Conservation (phyloP, 2,888 invertebrate species). For the Sussaba pulchella region DNA sequence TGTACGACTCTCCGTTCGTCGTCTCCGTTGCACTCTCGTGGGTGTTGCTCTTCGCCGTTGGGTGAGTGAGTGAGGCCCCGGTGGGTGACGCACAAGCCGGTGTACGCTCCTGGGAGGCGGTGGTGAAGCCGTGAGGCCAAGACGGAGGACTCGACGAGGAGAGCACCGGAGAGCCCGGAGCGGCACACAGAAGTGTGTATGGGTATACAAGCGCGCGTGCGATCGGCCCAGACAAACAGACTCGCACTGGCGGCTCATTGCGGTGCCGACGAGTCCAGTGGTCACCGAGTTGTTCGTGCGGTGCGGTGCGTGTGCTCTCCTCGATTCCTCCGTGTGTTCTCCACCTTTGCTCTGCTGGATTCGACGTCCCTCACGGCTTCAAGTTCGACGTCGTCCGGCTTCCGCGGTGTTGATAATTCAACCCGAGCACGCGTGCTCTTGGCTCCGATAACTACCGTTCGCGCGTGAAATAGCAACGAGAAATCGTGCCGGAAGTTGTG, state of each 20-base stretch:
- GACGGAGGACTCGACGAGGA: constrained; percentile 72
- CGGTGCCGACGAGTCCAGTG: constrained; percentile 76
- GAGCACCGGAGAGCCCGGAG: constrained; percentile 60
- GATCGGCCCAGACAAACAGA: constrained; percentile 81
- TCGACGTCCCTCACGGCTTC: background rate
- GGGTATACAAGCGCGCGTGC: constrained; percentile 62
- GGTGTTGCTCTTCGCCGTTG: too few relatives aligned
- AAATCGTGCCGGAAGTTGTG: constrained; percentile 56
- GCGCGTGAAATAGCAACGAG: constrained; percentile 6
- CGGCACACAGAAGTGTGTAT: constrained; percentile 63
- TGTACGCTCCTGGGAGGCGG: constrained; percentile 80
- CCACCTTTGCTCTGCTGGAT: background rate
- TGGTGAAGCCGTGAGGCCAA: constrained; percentile 76
- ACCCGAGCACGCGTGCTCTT: constrained; percentile 15
- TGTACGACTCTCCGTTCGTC: background rate
- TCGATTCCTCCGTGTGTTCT: background rate
- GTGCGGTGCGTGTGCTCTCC: constrained; percentile 33
- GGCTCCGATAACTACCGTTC: constrained; percentile 20
- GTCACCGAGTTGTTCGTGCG: constrained; percentile 71
- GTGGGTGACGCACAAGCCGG: constrained; percentile 32
- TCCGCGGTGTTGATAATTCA: constrained; percentile 38
- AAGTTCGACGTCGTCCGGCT: constrained; percentile 18
- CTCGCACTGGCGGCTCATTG: constrained; percentile 78
- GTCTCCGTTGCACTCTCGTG: too few relatives aligned
- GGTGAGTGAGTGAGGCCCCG: too few relatives aligned